A percentile compares a stretch with the other conserved stretches of the same genome.
Evolutionary conservation across 2,888 invertebrate species (phyloP).

Genomic region (Drymonia ruficornis): DNA sequence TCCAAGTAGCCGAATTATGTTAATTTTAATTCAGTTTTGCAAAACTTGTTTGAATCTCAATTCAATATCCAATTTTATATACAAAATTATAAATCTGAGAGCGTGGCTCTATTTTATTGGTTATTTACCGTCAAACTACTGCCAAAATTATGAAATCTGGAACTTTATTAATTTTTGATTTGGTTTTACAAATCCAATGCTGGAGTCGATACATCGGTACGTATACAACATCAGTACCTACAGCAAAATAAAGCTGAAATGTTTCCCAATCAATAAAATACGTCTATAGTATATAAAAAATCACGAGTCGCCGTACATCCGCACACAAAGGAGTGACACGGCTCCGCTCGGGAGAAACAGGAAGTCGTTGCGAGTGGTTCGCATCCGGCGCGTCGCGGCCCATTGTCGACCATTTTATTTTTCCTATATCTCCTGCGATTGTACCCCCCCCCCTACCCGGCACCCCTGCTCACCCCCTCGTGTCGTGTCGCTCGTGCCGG

Average conservation of each 20-base stretch:
- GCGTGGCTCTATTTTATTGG: not conserved
- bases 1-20: not conserved
- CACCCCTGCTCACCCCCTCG: not conserved
- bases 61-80: not conserved
- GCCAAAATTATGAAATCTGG: not conserved
- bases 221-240: not conserved
- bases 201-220: no score
- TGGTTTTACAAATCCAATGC: no score
- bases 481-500: not conserved
- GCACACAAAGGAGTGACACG: conserved; percentile 4
- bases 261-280: not conserved
- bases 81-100: not conserved
- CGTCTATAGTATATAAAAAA: not conserved
- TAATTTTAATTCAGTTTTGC: not conserved
- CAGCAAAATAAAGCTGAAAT: not conserved
- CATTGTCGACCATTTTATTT: conserved; percentile 8
- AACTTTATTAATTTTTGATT: not conserved
- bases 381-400: conserved; percentile 12
- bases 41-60: conserved; percentile 1
- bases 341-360: conserved; percentile 3
- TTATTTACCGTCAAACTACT: not conserved
- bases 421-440: not conserved
- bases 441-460: not conserved
- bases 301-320: conserved; percentile 1
- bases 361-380: conserved; percentile 17